Evolutionary conservation across 2,797 vertebrate genomes (phyloP).

Genomic region (Aulostomus chinensis): DNA sequence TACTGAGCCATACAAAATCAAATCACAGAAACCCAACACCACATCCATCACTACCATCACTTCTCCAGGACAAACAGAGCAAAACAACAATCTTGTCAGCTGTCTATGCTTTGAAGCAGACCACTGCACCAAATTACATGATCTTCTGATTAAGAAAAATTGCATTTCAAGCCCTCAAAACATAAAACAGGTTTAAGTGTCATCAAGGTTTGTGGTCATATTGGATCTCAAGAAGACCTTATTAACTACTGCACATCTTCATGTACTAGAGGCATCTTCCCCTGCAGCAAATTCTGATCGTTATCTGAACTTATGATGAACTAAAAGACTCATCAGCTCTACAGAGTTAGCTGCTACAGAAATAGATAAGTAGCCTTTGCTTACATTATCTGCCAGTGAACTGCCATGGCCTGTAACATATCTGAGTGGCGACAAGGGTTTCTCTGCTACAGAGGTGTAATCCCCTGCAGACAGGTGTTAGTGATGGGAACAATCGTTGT

Average conservation of each 20-base stretch:
- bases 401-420: constrained; percentile 9
- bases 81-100: not conserved
- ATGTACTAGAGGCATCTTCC: not conserved
- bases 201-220: constrained; percentile 1
- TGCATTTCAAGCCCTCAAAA: too few relatives aligned
- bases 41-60: not conserved
- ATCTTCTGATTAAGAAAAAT: not conserved
- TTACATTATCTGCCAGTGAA: constrained; percentile 1
- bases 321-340: constrained; percentile 11
- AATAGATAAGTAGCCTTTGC: not conserved
- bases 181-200: too few relatives aligned
- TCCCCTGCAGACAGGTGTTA: constrained; percentile 48
- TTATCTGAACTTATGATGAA: constrained; percentile 10
- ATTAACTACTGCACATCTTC: not conserved
- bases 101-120: not conserved
- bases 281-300: not conserved
- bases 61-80: not conserved
- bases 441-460: constrained; percentile 33
- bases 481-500: constrained; percentile 36
- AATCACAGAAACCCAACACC: constrained; percentile 11
- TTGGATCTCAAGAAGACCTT: not conserved
- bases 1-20: constrained; percentile 8
- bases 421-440: constrained; percentile 4
- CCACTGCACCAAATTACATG: constrained; percentile 12
- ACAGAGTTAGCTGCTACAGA: not conserved